These are phyloP conservation scores for Hetaerina americana DNA, from an alignment of 1,140 invertebrate genomes.

Conservation along the genomic window DNA sequence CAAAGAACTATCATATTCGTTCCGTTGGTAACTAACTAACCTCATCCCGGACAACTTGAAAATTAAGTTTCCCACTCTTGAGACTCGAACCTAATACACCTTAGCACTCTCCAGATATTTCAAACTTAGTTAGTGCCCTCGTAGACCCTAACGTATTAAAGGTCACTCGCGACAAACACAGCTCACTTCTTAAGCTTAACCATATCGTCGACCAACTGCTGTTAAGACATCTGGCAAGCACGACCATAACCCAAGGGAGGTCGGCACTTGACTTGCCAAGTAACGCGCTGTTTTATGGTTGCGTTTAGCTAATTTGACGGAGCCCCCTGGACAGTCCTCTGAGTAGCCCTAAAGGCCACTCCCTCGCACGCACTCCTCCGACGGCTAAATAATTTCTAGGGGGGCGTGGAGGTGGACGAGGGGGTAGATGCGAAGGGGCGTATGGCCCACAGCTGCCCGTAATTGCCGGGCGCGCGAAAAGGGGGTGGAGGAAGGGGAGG, in stretches of 20 bases:
- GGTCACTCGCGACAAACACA: neutral
- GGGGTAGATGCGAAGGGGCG: constrained; percentile 8
- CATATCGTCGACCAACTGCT: neutral
- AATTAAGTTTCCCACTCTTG: too few species aligned
- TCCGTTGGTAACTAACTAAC: too few species aligned
- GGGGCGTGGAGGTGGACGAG: constrained; percentile 18
- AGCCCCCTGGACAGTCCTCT: neutral
- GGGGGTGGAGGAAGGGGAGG: constrained; percentile 17
- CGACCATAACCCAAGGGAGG: too few species aligned
- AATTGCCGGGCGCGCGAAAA: constrained; percentile 13
- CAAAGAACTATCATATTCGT: too few species aligned
- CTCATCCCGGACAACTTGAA: too few species aligned
- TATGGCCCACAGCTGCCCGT: neutral
- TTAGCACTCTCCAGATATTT: too few species aligned
- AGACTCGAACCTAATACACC: too few species aligned
- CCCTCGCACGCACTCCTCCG: neutral
- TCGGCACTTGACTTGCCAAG: neutral
- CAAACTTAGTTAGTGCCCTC: too few species aligned
- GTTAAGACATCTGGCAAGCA: neutral
- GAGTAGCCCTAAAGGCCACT: neutral
- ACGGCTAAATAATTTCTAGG: neutral
- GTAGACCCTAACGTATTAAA: neutral
- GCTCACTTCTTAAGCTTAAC: neutral
- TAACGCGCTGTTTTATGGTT: neutral
- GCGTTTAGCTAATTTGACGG: neutral